Conservation (phyloP, 2,888 invertebrate species). For the Hyalella azteca region DNA sequence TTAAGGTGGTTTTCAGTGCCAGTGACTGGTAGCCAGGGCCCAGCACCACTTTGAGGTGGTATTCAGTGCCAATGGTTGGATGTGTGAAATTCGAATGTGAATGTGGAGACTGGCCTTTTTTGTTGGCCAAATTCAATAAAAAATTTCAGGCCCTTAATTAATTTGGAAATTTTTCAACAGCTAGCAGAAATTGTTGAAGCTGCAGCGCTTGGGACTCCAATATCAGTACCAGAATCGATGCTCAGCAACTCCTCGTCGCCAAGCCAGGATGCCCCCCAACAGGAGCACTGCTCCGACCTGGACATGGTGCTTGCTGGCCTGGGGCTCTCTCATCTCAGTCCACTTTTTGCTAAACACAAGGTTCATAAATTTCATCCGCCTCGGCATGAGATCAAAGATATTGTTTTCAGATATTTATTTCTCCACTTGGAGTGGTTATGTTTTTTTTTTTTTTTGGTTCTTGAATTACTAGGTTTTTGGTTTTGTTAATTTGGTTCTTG, state of each 20-base stretch:
- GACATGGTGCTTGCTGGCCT: conserved; percentile 64
- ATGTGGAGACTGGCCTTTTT: too few relatives aligned
- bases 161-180: not conserved
- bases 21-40: too few relatives aligned
- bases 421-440: too few relatives aligned
- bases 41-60: too few relatives aligned
- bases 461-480: not conserved
- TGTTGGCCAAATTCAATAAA: too few relatives aligned
- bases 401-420: not conserved
- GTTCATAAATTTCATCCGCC: not conserved
- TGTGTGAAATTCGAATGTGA: too few relatives aligned
- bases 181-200: conserved; percentile 27
- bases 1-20: conserved; percentile 42
- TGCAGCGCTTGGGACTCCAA: conserved; percentile 10
- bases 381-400: not conserved
- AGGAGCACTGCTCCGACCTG: conserved; percentile 61
- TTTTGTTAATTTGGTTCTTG: too few relatives aligned
- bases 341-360: conserved; percentile 62
- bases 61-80: too few relatives aligned
- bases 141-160: not conserved
- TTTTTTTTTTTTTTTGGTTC: not conserved
- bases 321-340: conserved; percentile 61
- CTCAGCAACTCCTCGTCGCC: not conserved
- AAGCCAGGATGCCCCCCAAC: not conserved
- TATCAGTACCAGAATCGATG: not conserved